phyloP scores from a whole-genome alignment of 2,888 invertebrate genomes.

The Panopea generosa region DNA sequence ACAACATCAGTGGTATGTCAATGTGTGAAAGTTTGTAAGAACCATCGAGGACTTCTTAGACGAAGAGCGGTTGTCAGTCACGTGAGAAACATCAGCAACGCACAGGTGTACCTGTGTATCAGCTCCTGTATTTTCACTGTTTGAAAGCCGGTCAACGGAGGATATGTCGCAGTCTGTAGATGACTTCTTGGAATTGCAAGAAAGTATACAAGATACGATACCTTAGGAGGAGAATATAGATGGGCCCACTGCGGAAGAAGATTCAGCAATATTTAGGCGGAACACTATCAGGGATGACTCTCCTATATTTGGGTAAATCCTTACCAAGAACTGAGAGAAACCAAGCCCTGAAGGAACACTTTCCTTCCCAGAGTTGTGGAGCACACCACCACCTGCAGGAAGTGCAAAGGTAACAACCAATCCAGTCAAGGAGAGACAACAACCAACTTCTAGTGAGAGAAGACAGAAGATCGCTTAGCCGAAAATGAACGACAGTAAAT shows the following conservation, averaged over 20 bases:
- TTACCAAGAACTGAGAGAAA: background rate
- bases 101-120: slow-evolving; percentile 4
- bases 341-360: background rate
- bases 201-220: background rate
- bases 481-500: slow-evolving; percentile 4
- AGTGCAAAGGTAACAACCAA: background rate
- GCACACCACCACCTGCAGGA: slow-evolving; percentile 4
- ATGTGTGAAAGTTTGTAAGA: slow-evolving; percentile 4
- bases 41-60: background rate
- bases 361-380: slow-evolving; percentile 15
- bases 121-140: slow-evolving; percentile 14
- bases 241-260: background rate
- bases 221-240: background rate
- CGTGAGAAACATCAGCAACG: slow-evolving; percentile 3
- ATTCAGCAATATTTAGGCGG: slow-evolving; percentile 10
- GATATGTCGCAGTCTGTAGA: background rate
- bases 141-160: background rate
- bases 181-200: background rate
- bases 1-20: too few species aligned
- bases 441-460: slow-evolving; percentile 12
- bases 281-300: background rate
- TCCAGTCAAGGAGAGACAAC: slow-evolving; percentile 8
- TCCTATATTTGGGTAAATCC: slow-evolving; percentile 2
- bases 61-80: slow-evolving; percentile 3
- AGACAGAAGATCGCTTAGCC: background rate